phyloP scores from a whole-genome alignment of 2,888 invertebrate genomes.

The Leptopterna dolabrata region DNA sequence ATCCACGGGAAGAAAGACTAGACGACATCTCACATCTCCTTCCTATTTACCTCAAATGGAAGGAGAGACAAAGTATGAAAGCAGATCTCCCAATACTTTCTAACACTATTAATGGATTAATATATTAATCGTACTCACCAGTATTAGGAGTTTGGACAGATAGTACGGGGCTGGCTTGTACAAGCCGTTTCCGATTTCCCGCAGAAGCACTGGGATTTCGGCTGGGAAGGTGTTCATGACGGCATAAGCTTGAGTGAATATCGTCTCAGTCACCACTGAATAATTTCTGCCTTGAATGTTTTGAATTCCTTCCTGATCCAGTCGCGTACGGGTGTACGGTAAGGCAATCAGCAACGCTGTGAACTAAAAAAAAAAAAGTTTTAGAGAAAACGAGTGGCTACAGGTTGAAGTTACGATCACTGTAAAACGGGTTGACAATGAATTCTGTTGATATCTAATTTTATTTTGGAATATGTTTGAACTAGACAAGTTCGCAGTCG shows the following conservation, averaged over 20 bases:
- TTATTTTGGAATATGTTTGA: no score
- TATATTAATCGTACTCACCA: conserved; percentile 71
- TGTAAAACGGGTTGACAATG: no score
- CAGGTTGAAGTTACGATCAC: no score
- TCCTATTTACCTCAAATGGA: no score
- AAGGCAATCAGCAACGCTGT: conserved; percentile 74
- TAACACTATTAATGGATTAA: no score
- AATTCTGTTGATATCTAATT: no score
- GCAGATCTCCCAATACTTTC: no score
- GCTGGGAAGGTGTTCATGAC: conserved; percentile 62
- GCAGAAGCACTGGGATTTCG: conserved; percentile 62
- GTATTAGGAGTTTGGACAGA: conserved; percentile 66
- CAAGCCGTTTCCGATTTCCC: conserved; percentile 69
- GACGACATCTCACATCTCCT: no score
- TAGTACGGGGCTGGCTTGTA: conserved; percentile 62
- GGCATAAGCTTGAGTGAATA: conserved; percentile 62
- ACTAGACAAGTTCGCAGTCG: no score
- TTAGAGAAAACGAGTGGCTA: no score
- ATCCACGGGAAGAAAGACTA: no score
- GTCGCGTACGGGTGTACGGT: conserved; percentile 72
- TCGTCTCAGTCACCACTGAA: conserved; percentile 62
- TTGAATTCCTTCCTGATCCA: conserved; percentile 67
- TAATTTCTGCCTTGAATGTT: conserved; percentile 63
- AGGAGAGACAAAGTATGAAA: no score
- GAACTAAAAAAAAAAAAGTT: conserved; percentile 69